Conservation (phyloP, 2,113 vertebrate genomes). For the Pangasianodon gigas region DNA sequence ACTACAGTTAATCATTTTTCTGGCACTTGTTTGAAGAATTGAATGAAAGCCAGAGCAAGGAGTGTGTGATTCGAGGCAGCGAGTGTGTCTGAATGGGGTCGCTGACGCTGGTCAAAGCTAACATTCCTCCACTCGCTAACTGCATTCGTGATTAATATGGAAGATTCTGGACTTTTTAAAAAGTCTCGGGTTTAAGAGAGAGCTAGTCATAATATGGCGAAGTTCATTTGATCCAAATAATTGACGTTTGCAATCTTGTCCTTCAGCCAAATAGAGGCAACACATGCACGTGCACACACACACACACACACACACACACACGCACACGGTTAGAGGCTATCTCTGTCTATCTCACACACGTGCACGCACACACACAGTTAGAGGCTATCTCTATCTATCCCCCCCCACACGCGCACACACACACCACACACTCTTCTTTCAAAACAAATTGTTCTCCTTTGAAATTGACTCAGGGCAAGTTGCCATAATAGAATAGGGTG, state of each 20-base stretch:
- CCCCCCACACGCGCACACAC: too few relatives aligned
- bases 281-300: conserved; percentile 5
- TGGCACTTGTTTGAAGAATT: not conserved
- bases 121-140: not conserved
- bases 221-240: not conserved
- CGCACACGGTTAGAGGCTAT: not conserved
- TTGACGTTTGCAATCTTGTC: not conserved
- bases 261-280: not conserved
- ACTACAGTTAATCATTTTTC: not conserved
- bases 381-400: too few relatives aligned
- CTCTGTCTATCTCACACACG: not conserved
- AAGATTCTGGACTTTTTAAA: not conserved
- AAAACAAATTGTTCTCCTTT: not conserved
- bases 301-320: conserved; percentile 12
- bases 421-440: not conserved
- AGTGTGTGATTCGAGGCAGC: conserved; percentile 1
- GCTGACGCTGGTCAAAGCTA: not conserved
- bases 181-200: not conserved
- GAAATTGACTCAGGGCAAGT: not conserved
- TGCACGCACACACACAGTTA: not conserved
- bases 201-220: not conserved
- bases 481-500: not conserved
- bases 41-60: not conserved
- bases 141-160: not conserved
- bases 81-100: not conserved